Evolutionary conservation across 2,113 vertebrate species (phyloP).

Genomic region (Scomber colias): DNA sequence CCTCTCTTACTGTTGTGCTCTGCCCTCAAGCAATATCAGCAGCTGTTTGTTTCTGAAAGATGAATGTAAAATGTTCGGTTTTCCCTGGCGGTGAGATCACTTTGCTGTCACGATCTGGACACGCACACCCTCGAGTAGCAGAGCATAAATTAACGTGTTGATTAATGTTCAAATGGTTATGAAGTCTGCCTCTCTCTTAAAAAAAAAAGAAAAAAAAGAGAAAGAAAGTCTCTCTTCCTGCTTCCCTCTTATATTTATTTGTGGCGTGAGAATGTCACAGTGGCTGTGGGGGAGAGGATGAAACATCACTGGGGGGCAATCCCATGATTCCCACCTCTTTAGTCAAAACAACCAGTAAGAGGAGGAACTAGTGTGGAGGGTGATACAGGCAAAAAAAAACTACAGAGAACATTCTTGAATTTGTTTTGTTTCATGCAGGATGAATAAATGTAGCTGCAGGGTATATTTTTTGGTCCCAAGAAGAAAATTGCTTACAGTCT

Average conservation of each 20-base stretch:
- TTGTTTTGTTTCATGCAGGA: too few species aligned
- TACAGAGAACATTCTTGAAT: too few species aligned
- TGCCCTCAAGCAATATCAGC: constrained; percentile 48
- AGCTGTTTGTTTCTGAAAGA: constrained; percentile 54
- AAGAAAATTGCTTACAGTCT: too few species aligned
- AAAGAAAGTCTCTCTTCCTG: not conserved
- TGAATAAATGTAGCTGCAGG: too few species aligned
- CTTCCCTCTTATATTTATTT: not conserved
- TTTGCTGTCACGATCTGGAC: constrained; percentile 10
- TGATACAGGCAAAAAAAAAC: not conserved
- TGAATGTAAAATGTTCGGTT: constrained; percentile 15
- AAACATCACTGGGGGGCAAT: not conserved
- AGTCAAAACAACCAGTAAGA: constrained; percentile 12
- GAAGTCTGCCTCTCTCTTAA: not conserved
- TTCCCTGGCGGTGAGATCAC: constrained; percentile 24
- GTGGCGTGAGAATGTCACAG: constrained; percentile 3
- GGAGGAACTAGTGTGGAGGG: not conserved
- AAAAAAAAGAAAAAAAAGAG: constrained; percentile 1
- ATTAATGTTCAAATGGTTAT: not conserved
- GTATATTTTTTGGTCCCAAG: too few species aligned
- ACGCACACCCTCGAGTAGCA: not conserved
- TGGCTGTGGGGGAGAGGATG: not conserved
- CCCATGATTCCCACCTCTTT: constrained; percentile 14
- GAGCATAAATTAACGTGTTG: not conserved
- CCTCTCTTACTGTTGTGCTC: constrained; percentile 16